These are phyloP conservation scores for Dromiciops gliroides DNA, from an alignment of 2,113 vertebrate species.

Conservation along the genomic window DNA sequence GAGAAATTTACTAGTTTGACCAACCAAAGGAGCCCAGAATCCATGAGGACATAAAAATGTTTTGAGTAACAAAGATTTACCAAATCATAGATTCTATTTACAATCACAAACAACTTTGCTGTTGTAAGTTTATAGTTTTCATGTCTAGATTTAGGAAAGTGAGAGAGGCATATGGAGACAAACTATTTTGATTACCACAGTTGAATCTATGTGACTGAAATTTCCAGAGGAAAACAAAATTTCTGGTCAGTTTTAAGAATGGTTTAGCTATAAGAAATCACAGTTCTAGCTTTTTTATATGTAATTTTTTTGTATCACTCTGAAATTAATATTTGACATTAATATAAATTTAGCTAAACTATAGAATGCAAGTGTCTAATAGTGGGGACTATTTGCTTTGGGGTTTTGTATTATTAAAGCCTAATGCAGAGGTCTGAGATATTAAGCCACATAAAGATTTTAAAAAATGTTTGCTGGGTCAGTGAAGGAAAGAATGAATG, in stretches of 20 bases:
- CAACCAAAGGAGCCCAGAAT: background rate
- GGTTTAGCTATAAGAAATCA: background rate
- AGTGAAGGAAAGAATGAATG: background rate
- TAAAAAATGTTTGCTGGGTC: background rate
- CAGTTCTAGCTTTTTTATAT: background rate
- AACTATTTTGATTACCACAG: background rate
- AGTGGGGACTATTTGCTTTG: background rate
- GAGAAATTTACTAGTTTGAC: background rate
- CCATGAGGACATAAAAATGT: constrained; percentile 11
- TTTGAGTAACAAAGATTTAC: constrained; percentile 23
- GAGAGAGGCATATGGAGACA: background rate
- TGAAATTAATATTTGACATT: background rate
- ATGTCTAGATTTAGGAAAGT: background rate
- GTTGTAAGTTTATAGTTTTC: background rate
- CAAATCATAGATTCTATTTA: background rate
- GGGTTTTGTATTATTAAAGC: background rate
- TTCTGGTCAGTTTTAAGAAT: background rate
- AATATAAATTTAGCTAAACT: background rate
- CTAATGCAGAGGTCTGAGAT: background rate
- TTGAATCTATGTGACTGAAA: background rate
- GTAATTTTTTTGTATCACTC: background rate
- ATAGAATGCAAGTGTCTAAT: background rate
- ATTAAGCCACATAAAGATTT: background rate
- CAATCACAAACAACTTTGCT: background rate
- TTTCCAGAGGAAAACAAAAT: background rate